Percentiles rank a stretch among this genome's conserved stretches.
These are phyloP conservation scores for Molothrus ater DNA, from an alignment of 2,797 vertebrate genomes.

Conservation along the genomic window DNA sequence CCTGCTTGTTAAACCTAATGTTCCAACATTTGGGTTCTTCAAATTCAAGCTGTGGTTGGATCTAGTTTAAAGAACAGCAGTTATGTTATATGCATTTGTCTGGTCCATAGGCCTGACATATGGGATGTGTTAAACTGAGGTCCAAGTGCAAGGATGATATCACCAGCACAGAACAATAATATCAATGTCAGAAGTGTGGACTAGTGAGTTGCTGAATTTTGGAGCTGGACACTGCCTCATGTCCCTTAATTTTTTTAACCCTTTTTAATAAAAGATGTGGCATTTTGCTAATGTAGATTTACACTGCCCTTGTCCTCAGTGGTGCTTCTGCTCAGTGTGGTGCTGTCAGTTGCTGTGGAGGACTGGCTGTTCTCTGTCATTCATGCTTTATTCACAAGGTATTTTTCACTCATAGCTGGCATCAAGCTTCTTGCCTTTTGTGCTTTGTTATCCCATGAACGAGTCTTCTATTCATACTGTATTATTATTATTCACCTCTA, in stretches of 20 bases:
- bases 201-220: not conserved
- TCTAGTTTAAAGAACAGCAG: constrained; percentile 28
- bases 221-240: not conserved
- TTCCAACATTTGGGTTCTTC: constrained; percentile 35
- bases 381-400: not conserved
- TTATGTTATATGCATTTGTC: constrained; percentile 34
- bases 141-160: constrained; percentile 45
- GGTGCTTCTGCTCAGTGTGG: not conserved
- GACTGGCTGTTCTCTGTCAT: not conserved
- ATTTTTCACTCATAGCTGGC: not conserved
- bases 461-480: not conserved
- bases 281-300: not conserved
- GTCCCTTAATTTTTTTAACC: not conserved
- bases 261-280: not conserved
- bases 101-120: constrained; percentile 24
- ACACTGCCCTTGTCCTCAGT: not conserved
- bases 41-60: constrained; percentile 31
- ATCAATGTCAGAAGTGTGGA: not conserved
- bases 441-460: not conserved
- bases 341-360: not conserved
- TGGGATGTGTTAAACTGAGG: constrained; percentile 48
- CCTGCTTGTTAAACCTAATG: constrained; percentile 4
- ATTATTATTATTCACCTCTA: constrained; percentile 8
- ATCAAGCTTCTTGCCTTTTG: not conserved
- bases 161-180: constrained; percentile 21